Conservation (phyloP, 2,888 invertebrate genomes). For the Scotopteryx bipunctaria region DNA sequence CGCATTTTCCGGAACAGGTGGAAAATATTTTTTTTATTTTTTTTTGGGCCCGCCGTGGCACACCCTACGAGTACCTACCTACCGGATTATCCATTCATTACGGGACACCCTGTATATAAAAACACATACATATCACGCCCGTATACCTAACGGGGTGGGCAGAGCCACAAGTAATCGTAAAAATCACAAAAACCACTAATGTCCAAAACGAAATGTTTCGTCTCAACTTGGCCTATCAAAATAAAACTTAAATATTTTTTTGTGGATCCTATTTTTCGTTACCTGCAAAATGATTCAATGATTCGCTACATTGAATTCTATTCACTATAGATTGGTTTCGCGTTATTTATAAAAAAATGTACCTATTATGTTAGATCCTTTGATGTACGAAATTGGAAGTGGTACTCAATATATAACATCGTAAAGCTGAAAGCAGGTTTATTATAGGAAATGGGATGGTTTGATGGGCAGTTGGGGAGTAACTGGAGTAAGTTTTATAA, state of each 20-base stretch:
- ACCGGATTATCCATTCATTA: no score
- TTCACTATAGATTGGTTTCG: constrained; percentile 1
- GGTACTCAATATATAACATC: constrained; percentile 18
- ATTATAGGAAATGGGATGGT: constrained; percentile 18
- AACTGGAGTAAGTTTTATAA: not conserved
- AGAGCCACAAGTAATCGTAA: no score
- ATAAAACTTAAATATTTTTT: not conserved
- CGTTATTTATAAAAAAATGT: constrained; percentile 4
- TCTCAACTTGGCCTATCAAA: no score
- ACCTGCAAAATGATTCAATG: constrained; percentile 17
- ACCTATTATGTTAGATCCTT: constrained; percentile 13
- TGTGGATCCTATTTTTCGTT: constrained; percentile 12
- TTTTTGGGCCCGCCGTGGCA: no score
- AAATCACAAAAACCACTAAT: no score
- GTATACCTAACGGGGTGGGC: no score
- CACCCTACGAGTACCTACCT: no score
- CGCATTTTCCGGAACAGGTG: no score
- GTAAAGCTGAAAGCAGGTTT: constrained; percentile 27
- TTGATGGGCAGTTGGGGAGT: not conserved
- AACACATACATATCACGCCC: no score
- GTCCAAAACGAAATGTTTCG: no score
- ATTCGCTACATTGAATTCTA: constrained; percentile 10
- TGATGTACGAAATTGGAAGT: constrained; percentile 27
- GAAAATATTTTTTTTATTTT: no score
- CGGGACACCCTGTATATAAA: no score